phyloP scores from a whole-genome alignment of 1,140 invertebrate genomes.

The Leptopilina clavipes region DNA sequence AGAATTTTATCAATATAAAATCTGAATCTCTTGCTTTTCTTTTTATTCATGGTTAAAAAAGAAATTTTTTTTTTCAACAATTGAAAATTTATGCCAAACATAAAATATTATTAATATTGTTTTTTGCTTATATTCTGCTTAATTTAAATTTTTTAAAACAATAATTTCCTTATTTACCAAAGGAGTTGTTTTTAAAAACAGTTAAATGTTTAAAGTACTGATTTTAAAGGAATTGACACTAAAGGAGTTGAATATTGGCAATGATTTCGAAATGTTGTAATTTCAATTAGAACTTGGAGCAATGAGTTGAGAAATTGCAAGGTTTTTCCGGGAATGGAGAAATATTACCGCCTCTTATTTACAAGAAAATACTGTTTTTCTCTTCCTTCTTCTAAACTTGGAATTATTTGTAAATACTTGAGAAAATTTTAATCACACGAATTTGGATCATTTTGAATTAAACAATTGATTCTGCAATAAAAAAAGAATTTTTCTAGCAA shows the following conservation, averaged over 20 bases:
- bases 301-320: conserved; percentile 24
- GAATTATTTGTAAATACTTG: neutral
- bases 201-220: neutral
- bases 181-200: neutral
- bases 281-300: conserved; percentile 18
- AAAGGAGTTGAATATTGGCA: neutral
- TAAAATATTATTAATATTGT: too few relatives aligned
- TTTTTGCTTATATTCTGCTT: neutral
- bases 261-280: conserved; percentile 28
- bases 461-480: neutral
- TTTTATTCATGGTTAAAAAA: too few relatives aligned
- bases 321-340: conserved; percentile 30
- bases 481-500: too few relatives aligned
- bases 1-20: too few relatives aligned
- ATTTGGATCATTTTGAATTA: neutral
- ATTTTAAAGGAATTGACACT: neutral
- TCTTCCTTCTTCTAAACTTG: neutral
- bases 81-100: too few relatives aligned
- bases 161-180: neutral
- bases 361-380: conserved; percentile 2
- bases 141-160: neutral
- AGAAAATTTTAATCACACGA: neutral
- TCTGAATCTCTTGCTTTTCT: too few relatives aligned
- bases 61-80: too few relatives aligned
- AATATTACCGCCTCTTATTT: neutral